Evolutionary conservation across 2,888 invertebrate genomes (phyloP).

Genomic region (Aspidapion aeneum): DNA sequence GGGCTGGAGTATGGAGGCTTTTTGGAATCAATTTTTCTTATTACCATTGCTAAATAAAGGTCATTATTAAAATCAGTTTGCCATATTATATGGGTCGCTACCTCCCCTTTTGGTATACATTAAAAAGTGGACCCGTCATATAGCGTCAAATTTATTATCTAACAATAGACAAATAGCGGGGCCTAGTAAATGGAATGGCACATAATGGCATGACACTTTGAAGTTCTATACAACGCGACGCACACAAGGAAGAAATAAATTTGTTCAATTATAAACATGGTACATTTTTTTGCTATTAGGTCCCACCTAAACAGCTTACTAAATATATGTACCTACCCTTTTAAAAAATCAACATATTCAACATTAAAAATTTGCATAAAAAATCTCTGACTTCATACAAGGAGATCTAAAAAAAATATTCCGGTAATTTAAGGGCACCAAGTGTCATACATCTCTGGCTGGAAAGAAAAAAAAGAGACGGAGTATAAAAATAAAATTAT

Average conservation of each 20-base stretch:
- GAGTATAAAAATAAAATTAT: no score
- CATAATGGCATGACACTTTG: conserved; percentile 15
- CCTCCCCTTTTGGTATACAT: conserved; percentile 20
- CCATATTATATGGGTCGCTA: not conserved
- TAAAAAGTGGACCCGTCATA: conserved; percentile 29
- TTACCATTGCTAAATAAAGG: conserved; percentile 25
- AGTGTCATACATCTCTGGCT: no score
- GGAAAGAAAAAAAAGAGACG: no score
- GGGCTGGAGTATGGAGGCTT: no score
- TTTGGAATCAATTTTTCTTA: conserved; percentile 25
- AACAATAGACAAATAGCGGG: conserved; percentile 34
- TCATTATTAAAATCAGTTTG: conserved; percentile 33
- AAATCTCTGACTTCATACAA: no score
- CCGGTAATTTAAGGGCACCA: no score
- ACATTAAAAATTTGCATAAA: no score
- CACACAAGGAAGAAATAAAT: no score
- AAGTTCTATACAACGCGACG: conserved; percentile 2
- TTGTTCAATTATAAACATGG: conserved; percentile 18
- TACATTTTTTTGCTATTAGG: conserved; percentile 10
- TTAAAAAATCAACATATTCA: not conserved
- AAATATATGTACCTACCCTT: not conserved
- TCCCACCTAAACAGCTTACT: not conserved
- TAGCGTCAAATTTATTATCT: conserved; percentile 34
- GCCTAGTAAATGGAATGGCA: conserved; percentile 24
- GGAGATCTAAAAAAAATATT: no score